These are phyloP conservation scores for Tuta absoluta DNA, from an alignment of 2,888 invertebrate species.

Conservation along the genomic window DNA sequence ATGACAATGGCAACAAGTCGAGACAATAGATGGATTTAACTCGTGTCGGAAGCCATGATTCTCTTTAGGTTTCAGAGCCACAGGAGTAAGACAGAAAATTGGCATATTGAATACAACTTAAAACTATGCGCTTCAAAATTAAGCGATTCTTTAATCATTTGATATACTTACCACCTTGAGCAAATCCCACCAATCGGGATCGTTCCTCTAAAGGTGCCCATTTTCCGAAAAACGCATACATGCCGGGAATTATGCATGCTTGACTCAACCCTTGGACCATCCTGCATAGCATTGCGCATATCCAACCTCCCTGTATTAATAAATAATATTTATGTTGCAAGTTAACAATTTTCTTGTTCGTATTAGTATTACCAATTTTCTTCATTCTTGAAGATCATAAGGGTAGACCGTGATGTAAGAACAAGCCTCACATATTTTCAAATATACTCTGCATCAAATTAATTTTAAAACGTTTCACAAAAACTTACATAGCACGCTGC, in stretches of 20 bases:
- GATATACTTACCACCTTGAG: slow-evolving; percentile 64
- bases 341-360: too few species aligned
- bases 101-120: too few species aligned
- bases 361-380: too few species aligned
- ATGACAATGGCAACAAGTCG: too few species aligned
- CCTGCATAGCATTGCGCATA: slow-evolving; percentile 78
- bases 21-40: too few species aligned
- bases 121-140: too few species aligned
- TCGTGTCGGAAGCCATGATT: too few species aligned
- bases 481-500: slow-evolving; percentile 81
- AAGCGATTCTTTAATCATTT: not conserved
- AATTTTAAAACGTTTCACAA: not conserved
- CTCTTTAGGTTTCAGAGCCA: too few species aligned
- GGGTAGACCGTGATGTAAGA: too few species aligned
- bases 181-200: slow-evolving; percentile 79
- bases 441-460: not conserved
- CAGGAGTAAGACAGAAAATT: too few species aligned
- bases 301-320: slow-evolving; percentile 78
- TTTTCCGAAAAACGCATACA: slow-evolving; percentile 84
- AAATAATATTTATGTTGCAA: not conserved
- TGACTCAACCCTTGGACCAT: slow-evolving; percentile 85
- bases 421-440: too few species aligned
- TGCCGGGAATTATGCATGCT: slow-evolving; percentile 83
- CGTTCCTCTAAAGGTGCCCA: slow-evolving; percentile 85
- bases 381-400: too few species aligned